A percentile compares a stretch with the other conserved stretches of the same genome.
These are phyloP conservation scores for Pimephales promelas DNA, from an alignment of 2,113 vertebrate genomes.

Conservation along the genomic window DNA sequence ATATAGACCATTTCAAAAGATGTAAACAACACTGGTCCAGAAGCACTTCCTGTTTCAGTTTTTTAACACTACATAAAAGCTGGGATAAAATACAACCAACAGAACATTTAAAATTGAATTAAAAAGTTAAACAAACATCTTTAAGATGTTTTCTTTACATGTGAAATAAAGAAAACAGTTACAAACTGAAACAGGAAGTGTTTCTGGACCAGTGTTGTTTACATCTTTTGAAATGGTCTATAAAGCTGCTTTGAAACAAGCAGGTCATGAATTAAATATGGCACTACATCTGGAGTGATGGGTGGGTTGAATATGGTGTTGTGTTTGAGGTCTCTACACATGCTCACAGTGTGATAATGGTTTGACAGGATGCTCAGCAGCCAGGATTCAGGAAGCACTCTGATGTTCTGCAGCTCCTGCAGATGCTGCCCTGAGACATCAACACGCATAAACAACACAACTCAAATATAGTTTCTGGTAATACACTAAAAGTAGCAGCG, in stretches of 20 bases:
- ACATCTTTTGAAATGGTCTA: too few species aligned
- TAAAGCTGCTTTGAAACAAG: neutral
- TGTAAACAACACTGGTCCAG: too few species aligned
- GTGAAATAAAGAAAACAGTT: too few species aligned
- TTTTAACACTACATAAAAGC: too few species aligned
- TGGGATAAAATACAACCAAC: too few species aligned
- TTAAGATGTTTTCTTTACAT: too few species aligned
- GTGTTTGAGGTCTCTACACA: neutral
- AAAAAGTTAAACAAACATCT: too few species aligned
- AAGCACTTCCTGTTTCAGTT: too few species aligned
- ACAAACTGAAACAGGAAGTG: too few species aligned
- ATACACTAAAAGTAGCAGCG: neutral
- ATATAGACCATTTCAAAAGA: too few species aligned
- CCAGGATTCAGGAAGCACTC: slow-evolving; percentile 54
- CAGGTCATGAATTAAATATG: slow-evolving; percentile 1
- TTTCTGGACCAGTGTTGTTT: too few species aligned
- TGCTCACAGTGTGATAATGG: slow-evolving; percentile 50
- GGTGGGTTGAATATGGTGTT: slow-evolving; percentile 1
- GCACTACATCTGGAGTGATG: neutral
- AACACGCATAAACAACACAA: slow-evolving; percentile 1
- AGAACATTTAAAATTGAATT: too few species aligned
- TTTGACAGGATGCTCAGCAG: slow-evolving; percentile 46
- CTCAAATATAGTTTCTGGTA: neutral
- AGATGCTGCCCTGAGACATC: slow-evolving; percentile 45
- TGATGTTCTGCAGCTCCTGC: slow-evolving; percentile 53